A percentile compares a stretch with the other conserved stretches of the same genome.
phyloP scores from a whole-genome alignment of 2,888 invertebrate genomes.

The Lithodes maja region DNA sequence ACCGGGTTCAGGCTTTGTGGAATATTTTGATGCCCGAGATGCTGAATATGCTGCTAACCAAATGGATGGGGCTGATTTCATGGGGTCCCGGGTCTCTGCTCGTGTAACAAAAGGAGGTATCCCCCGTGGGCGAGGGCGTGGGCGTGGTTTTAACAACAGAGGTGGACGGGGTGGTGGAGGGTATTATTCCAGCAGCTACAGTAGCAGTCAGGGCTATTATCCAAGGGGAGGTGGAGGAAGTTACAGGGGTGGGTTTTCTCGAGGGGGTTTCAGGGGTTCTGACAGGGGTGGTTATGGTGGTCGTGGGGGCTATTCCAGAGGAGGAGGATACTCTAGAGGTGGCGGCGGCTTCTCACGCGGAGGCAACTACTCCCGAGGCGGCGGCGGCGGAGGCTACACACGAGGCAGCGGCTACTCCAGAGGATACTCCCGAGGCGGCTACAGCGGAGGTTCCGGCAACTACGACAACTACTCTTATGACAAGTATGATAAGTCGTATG shows the following conservation, averaged over 20 bases:
- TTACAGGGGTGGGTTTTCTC: conserved; percentile 60
- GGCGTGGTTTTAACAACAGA: conserved; percentile 52
- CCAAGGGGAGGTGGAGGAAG: conserved; percentile 58
- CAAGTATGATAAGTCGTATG: conserved; percentile 66
- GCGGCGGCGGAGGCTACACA: conserved; percentile 63
- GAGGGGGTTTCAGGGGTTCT: conserved; percentile 68
- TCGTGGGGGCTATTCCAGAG: conserved; percentile 63
- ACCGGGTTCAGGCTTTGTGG: conserved; percentile 70
- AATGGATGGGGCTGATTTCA: conserved; percentile 70
- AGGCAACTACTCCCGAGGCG: conserved; percentile 61
- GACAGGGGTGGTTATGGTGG: conserved; percentile 65
- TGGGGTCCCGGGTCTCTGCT: conserved; percentile 66
- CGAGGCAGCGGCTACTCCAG: conserved; percentile 61
- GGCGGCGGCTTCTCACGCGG: conserved; percentile 64
- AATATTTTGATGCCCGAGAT: conserved; percentile 69
- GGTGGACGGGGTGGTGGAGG: conserved; percentile 57
- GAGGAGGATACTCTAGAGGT: conserved; percentile 59
- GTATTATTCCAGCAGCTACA: conserved; percentile 46
- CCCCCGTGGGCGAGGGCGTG: conserved; percentile 62
- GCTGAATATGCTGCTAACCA: conserved; percentile 70
- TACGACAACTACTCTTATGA: conserved; percentile 60
- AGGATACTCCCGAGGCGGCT: conserved; percentile 62
- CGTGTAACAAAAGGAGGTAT: conserved; percentile 70
- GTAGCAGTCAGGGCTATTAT: conserved; percentile 59
- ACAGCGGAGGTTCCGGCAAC: conserved; percentile 59